Percentiles rank a stretch among this genome's conserved stretches.
These are phyloP conservation scores for Actinemys pallida DNA, from an alignment of 2,113 vertebrate genomes.

Conservation along the genomic window DNA sequence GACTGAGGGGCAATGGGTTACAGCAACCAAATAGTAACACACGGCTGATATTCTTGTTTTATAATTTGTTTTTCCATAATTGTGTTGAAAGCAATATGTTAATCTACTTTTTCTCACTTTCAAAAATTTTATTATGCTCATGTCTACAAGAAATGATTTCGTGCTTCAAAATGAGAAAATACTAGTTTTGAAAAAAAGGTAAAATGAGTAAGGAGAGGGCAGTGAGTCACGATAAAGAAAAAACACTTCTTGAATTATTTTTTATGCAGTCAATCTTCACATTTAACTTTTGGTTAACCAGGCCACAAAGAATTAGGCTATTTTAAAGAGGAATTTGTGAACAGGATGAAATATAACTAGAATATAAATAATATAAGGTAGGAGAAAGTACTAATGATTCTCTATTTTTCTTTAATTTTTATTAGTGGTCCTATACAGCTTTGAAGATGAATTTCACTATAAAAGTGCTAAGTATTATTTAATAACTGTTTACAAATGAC, in stretches of 20 bases:
- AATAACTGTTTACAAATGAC: constrained; percentile 63
- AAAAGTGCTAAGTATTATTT: constrained; percentile 75
- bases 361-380: constrained; percentile 56
- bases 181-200: neutral
- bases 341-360: constrained; percentile 16
- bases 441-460: constrained; percentile 68
- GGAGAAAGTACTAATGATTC: constrained; percentile 71
- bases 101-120: neutral
- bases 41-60: neutral
- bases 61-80: neutral
- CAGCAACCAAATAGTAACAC: neutral
- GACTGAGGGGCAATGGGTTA: neutral
- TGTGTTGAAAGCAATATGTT: neutral
- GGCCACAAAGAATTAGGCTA: constrained; percentile 7
- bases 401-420: constrained; percentile 64
- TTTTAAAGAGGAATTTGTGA: neutral
- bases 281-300: constrained; percentile 7
- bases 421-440: constrained; percentile 63
- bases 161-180: neutral
- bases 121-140: neutral
- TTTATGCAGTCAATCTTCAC: neutral
- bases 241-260: neutral
- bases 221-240: neutral
- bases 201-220: neutral
- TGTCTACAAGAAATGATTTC: neutral